Evolutionary conservation across 2,797 vertebrate genomes (phyloP).

Genomic region (Remorina albescens): DNA sequence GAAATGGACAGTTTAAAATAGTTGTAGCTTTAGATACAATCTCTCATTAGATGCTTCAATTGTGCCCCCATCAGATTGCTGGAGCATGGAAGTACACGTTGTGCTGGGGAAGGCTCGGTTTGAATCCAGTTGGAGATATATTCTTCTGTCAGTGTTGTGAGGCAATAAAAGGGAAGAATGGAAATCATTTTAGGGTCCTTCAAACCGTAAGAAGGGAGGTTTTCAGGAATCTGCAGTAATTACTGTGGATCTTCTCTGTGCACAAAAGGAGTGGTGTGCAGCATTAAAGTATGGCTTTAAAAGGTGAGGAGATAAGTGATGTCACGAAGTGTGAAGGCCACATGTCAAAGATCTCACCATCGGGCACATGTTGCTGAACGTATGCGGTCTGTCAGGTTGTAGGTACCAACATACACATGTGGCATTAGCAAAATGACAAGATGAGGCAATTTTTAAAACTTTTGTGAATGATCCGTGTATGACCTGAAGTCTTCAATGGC

Average conservation of each 20-base stretch:
- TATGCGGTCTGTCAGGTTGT: neutral
- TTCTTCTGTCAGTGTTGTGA: neutral
- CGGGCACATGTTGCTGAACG: neutral
- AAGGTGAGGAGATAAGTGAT: conserved; percentile 10
- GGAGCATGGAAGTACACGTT: neutral
- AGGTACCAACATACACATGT: neutral
- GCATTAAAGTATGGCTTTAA: neutral
- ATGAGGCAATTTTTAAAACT: neutral
- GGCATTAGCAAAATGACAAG: neutral
- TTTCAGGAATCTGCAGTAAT: neutral
- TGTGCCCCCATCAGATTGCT: conserved; percentile 13
- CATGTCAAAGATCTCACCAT: conserved; percentile 21
- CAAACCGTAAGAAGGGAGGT: neutral
- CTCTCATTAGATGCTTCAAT: neutral
- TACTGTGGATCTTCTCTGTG: neutral
- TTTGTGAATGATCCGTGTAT: neutral
- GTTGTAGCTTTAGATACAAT: neutral
- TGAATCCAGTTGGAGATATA: neutral
- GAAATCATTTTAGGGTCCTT: neutral
- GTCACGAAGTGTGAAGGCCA: neutral
- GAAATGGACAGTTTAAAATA: conserved; percentile 5
- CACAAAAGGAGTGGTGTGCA: neutral
- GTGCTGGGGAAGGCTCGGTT: neutral
- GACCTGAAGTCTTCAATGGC: conserved; percentile 14
- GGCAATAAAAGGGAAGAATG: neutral